phyloP scores from a whole-genome alignment of 2,888 invertebrate species.

The Cecidostiba fungosa region DNA sequence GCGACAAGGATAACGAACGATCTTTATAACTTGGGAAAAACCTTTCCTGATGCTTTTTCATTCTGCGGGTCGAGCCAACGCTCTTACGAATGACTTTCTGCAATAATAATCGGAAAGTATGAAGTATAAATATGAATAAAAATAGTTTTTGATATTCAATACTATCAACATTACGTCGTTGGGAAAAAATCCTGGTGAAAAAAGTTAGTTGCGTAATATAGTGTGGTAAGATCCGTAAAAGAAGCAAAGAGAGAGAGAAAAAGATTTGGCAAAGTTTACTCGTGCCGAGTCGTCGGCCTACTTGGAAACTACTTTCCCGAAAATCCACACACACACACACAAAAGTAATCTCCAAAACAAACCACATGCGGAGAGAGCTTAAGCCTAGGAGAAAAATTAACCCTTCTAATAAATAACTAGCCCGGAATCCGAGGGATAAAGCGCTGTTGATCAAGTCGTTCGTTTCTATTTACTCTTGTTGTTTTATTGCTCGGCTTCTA shows the following conservation, averaged over 20 bases:
- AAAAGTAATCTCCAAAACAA: not conserved
- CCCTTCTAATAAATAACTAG: conserved; percentile 29
- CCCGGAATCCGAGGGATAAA: not conserved
- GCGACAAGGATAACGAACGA: conserved; percentile 61
- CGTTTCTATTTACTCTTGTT: conserved; percentile 19
- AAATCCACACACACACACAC: not conserved
- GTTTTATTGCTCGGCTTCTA: conserved; percentile 10
- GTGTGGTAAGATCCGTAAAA: not conserved
- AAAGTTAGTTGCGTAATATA: too few species aligned
- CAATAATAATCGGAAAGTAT: not conserved
- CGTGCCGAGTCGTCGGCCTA: not conserved
- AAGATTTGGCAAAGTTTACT: not conserved
- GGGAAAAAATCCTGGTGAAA: too few species aligned
- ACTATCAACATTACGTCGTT: too few species aligned
- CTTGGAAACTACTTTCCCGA: not conserved
- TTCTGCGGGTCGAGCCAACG: not conserved
- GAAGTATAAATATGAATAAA: not conserved
- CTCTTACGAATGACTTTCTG: not conserved
- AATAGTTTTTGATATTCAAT: too few species aligned
- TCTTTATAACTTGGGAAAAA: not conserved
- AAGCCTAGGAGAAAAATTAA: conserved; percentile 35
- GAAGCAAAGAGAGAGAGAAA: not conserved
- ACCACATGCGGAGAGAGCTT: conserved; percentile 37
- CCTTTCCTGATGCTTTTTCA: not conserved
- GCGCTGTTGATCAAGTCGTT: not conserved